Evolutionary conservation across 2,888 invertebrate species (phyloP), one percentile per base, ranked within the genome.

Genomic region (Rutpela maculata): DNA sequence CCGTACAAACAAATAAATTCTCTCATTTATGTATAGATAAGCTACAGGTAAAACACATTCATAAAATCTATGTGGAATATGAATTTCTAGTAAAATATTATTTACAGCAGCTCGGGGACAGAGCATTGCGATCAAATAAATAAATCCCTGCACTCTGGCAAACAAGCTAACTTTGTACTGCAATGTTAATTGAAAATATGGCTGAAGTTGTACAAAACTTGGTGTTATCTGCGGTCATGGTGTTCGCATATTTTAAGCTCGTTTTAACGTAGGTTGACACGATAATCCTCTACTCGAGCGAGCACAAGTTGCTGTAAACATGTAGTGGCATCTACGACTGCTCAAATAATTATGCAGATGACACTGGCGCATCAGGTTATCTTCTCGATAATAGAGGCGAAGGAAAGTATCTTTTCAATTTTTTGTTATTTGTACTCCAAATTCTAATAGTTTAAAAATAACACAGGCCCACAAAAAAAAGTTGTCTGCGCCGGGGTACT

Each of bases 181-280:
- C 74, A 66, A 66, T 50, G 66, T 74, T 74, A 74, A 74, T 74
- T 66, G 74, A 74, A 66, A 74, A 74, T 74, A 56, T 67, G 38
- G 57, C 74, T 35, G 66, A 59, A 74, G 59, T 74, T 56, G 38
- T 56, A 26, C 22, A 35, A 65, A 66, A 57, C 57, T 38, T 18
- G 66, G 31, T 56, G 57, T 73, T 74, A 66, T 65, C 74, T 74
- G 74, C 60, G 74, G 74, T 72, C 59, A 59, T 65, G 19, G 38
- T 65, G 66, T 60, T 60, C 57, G 10, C 65, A 50, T 74, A 74
- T 74, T 65, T 74, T 56, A 66, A 50, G 57, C 57, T 60, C 59
- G 57, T 57, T 65, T 63, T 74, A 74, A 57, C 74, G 74, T 50
- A n/a, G 65, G 59, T 35, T 35, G 65, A 43, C 68, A 60, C 43